Conservation (phyloP, 2,888 invertebrate species). For the Ophion ventricosus region DNA sequence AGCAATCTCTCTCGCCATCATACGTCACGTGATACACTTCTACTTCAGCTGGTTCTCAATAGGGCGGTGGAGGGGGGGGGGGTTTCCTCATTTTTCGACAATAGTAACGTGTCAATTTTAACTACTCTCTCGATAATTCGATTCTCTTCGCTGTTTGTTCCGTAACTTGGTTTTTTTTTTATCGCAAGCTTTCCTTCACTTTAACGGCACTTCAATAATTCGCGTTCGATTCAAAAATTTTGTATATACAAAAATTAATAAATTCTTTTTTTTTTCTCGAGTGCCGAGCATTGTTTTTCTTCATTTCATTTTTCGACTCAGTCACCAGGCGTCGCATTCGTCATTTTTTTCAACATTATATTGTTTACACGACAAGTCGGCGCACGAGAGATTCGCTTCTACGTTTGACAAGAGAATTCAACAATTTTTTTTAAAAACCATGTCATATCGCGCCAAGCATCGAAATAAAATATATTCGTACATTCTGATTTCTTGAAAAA, state of each 20-base stretch:
- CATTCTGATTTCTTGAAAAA: not conserved
- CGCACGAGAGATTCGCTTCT: not conserved
- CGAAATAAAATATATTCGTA: not conserved
- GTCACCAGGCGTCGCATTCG: not conserved
- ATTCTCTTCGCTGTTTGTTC: not conserved
- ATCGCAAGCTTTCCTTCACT: not conserved
- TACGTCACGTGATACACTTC: too few species aligned
- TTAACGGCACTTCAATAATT: not conserved
- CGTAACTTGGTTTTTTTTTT: not conserved
- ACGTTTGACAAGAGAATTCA: not conserved
- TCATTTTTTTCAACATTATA: not conserved
- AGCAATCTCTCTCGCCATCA: too few species aligned
- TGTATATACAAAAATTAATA: too few species aligned
- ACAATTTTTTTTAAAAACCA: not conserved
- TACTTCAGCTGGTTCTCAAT: too few species aligned
- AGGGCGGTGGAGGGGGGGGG: too few species aligned
- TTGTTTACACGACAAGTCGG: not conserved
- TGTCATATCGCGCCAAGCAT: not conserved
- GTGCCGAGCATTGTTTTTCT: too few species aligned
- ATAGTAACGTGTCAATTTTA: not conserved
- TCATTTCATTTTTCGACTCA: not conserved
- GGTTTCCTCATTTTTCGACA: too few species aligned
- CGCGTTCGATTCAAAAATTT: not conserved
- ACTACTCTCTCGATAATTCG: not conserved
- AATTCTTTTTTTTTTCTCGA: too few species aligned